Percentiles rank a stretch among this genome's conserved stretches.
phyloP scores from a whole-genome alignment of 2,113 vertebrate species.

The Cephalopholis sonnerati region DNA sequence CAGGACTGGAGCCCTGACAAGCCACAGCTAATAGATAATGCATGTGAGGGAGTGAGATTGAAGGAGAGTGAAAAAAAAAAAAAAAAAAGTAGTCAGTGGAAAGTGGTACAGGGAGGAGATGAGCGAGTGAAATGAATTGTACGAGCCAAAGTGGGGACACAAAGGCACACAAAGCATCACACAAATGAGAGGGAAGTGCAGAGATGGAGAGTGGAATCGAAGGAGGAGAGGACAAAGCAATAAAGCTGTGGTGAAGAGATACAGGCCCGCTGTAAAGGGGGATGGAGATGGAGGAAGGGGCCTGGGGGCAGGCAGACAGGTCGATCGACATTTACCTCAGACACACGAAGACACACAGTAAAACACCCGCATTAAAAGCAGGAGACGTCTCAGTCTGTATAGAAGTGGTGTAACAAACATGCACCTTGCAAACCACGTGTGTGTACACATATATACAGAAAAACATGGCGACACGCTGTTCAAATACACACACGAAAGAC shows the following conservation, averaged over 20 bases:
- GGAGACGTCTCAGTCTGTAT: neutral
- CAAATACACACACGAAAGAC: neutral
- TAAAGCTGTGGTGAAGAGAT: constrained; percentile 59
- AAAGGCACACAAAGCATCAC: constrained; percentile 10
- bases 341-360: constrained; percentile 15
- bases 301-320: constrained; percentile 54
- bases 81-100: neutral
- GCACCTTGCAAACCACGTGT: neutral
- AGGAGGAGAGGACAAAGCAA: constrained; percentile 39
- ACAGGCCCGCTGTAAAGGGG: constrained; percentile 14
- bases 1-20: constrained; percentile 72
- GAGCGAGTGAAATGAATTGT: constrained; percentile 57
- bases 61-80: neutral
- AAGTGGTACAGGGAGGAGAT: constrained; percentile 17
- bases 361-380: constrained; percentile 19
- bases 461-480: neutral
- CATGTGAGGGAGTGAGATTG: constrained; percentile 49
- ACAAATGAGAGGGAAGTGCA: constrained; percentile 18
- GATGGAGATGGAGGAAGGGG: constrained; percentile 36
- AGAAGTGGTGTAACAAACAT: neutral
- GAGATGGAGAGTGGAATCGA: constrained; percentile 12
- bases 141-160: constrained; percentile 14
- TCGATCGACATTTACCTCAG: constrained; percentile 50
- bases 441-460: neutral
- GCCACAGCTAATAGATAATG: constrained; percentile 78